These are phyloP conservation scores for Chiloscyllium punctatum DNA, from an alignment of 2,797 vertebrate genomes.

Conservation along the genomic window DNA sequence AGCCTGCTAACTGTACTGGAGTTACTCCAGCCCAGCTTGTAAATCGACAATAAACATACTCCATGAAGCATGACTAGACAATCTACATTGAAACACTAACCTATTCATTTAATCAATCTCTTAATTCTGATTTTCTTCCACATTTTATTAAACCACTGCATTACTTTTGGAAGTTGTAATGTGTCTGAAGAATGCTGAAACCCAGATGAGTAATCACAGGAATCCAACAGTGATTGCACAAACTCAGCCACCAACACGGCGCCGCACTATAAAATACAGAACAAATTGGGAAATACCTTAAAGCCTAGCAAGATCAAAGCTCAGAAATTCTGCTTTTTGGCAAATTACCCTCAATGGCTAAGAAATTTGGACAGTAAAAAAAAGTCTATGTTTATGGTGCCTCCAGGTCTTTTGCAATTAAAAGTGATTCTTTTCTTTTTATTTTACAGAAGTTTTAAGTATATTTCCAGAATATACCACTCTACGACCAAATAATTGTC, in stretches of 20 bases:
- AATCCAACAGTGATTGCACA: conserved; percentile 9
- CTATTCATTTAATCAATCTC: neutral
- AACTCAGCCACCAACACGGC: neutral
- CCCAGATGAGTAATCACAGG: conserved; percentile 32
- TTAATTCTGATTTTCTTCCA: conserved; percentile 21
- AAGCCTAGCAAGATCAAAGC: conserved; percentile 25
- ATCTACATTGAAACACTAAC: neutral
- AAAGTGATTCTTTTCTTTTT: neutral
- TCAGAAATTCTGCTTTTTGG: neutral
- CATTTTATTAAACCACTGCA: neutral
- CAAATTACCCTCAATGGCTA: neutral
- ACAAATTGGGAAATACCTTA: conserved; percentile 18
- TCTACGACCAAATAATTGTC: too few relatives aligned
- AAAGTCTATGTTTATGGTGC: neutral
- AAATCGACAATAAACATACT: conserved; percentile 17
- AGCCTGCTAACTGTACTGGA: neutral
- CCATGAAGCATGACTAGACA: conserved; percentile 23
- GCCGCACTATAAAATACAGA: neutral
- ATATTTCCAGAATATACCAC: neutral
- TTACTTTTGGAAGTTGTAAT: conserved; percentile 23
- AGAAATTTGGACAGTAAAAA: neutral
- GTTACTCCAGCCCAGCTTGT: neutral
- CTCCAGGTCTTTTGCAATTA: neutral
- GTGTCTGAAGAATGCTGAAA: neutral
- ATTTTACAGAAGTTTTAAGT: neutral